Evolutionary conservation across 1,140 invertebrate species (phyloP).

Genomic region (Zaprionus davidi): DNA sequence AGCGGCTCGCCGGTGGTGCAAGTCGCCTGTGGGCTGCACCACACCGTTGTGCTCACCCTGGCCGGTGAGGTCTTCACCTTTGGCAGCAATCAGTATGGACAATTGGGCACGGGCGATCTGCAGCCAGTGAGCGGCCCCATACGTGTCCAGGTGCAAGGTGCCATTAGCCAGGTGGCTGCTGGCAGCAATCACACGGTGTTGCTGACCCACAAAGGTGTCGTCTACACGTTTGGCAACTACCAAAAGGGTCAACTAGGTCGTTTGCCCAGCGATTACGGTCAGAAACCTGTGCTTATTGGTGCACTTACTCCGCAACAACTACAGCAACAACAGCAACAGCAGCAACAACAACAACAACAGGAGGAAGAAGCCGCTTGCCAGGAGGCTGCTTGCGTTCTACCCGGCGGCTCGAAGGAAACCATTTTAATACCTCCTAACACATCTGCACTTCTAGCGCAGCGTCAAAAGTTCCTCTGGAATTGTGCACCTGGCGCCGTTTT

Average conservation of each 20-base stretch:
- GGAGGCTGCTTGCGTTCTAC: constrained; percentile 42
- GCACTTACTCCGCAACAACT: constrained; percentile 14
- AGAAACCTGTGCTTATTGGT: constrained; percentile 60
- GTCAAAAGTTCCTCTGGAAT: constrained; percentile 89
- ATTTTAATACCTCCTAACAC: constrained; percentile 58
- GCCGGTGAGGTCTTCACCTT: constrained; percentile 92
- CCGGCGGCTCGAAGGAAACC: constrained; percentile 68
- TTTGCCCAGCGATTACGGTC: constrained; percentile 76
- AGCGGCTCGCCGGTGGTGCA: constrained; percentile 90
- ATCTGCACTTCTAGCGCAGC: constrained; percentile 59
- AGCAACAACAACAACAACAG: constrained; percentile 50
- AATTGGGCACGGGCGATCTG: constrained; percentile 95
- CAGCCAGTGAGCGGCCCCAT: constrained; percentile 90
- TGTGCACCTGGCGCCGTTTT: constrained; percentile 92
- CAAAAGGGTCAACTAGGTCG: constrained; percentile 97
- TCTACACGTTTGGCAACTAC: constrained; percentile 97
- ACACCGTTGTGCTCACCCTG: constrained; percentile 88
- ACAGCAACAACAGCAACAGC: constrained; percentile 16
- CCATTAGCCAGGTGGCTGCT: constrained; percentile 91
- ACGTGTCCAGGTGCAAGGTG: constrained; percentile 89
- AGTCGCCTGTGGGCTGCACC: constrained; percentile 95
- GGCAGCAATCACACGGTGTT: constrained; percentile 98
- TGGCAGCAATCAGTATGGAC: constrained; percentile 97
- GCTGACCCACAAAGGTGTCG: constrained; percentile 94
- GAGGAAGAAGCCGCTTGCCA: constrained; percentile 9